phyloP scores from a whole-genome alignment of 2,113 vertebrate species.

The Isichthys henryi region DNA sequence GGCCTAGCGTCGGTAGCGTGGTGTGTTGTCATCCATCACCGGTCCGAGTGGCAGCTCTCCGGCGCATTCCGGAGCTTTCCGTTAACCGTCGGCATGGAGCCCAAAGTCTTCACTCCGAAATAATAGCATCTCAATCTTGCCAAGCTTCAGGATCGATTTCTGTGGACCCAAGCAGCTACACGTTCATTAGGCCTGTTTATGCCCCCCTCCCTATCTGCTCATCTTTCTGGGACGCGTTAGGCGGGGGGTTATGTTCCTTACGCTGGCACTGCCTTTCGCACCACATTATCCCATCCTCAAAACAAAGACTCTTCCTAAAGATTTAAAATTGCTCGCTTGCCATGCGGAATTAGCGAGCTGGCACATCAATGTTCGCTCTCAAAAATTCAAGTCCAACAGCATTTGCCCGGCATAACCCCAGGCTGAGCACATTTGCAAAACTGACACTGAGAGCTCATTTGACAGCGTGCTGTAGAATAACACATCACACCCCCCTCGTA shows the following conservation, averaged over 20 bases:
- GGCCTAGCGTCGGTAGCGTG: constrained; percentile 33
- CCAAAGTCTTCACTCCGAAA: constrained; percentile 9
- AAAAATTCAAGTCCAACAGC: background rate
- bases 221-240: background rate
- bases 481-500: background rate
- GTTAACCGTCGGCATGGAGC: constrained; percentile 35
- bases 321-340: background rate
- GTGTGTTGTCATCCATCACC: constrained; percentile 43
- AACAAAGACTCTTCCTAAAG: background rate
- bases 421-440: constrained; percentile 3
- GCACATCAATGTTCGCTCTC: background rate
- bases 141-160: background rate
- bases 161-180: background rate
- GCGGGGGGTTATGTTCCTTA: background rate
- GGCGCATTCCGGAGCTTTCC: constrained; percentile 43
- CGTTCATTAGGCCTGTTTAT: background rate
- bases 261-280: background rate
- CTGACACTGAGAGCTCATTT: background rate
- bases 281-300: background rate
- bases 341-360: background rate
- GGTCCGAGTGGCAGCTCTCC: constrained; percentile 31
- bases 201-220: background rate
- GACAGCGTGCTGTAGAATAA: constrained; percentile 3
- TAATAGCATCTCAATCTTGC: background rate
- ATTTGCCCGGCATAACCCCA: background rate